These are phyloP conservation scores for Meloidogyne exigua DNA, from an alignment of 1,140 invertebrate species.

Conservation along the genomic window DNA sequence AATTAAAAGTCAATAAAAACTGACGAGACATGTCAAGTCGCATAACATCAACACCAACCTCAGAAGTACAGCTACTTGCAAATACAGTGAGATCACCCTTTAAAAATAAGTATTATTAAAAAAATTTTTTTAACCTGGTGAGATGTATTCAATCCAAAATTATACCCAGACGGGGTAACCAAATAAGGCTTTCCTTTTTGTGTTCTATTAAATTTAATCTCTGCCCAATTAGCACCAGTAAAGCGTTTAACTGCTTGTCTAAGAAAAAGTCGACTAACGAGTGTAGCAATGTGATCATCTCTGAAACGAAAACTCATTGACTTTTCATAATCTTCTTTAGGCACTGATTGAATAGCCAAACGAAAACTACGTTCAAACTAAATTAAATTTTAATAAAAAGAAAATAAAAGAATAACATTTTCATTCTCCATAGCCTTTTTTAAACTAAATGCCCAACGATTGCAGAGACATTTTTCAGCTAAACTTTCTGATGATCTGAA, in stretches of 20 bases:
- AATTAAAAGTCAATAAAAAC: constrained; percentile 28
- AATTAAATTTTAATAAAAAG: constrained; percentile 13
- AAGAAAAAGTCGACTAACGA: constrained; percentile 58
- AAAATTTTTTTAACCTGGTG: constrained; percentile 51
- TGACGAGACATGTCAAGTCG: constrained; percentile 57
- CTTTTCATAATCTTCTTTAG: constrained; percentile 55
- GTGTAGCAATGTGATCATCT: constrained; percentile 57
- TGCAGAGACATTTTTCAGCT: constrained; percentile 45
- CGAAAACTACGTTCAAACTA: constrained; percentile 60
- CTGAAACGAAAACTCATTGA: constrained; percentile 51
- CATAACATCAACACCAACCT: constrained; percentile 63
- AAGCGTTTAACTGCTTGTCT: constrained; percentile 47
- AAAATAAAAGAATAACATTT: constrained; percentile 35
- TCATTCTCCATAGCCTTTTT: constrained; percentile 51
- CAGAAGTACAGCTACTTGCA: constrained; percentile 53
- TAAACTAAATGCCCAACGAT: constrained; percentile 59
- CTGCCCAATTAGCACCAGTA: constrained; percentile 50
- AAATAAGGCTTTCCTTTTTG: constrained; percentile 60
- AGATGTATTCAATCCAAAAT: constrained; percentile 57
- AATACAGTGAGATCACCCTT: constrained; percentile 63
- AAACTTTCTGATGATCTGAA: constrained; percentile 4
- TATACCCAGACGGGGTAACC: constrained; percentile 38
- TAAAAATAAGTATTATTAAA: constrained; percentile 19
- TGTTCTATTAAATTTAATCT: constrained; percentile 55
- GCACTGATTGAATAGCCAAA: constrained; percentile 55